Conservation (phyloP, 2,113 vertebrate genomes). For the Percopsis transmontana region DNA sequence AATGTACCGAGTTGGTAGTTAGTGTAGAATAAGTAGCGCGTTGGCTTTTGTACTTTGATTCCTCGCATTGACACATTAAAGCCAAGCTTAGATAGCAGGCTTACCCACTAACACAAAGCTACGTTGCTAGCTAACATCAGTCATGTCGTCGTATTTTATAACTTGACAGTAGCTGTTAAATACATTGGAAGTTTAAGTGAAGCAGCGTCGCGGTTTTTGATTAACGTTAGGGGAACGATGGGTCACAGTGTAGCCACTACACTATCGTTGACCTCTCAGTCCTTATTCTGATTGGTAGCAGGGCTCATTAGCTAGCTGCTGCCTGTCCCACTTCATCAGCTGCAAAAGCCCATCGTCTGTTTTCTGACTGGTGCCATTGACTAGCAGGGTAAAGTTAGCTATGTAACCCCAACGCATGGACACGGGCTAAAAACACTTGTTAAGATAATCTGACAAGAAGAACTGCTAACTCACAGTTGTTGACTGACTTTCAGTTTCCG, state of each 20-base stretch:
- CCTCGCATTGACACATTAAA: constrained; percentile 31
- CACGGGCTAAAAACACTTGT: too few species aligned
- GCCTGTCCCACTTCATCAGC: constrained; percentile 37
- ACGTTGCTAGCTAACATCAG: constrained; percentile 5
- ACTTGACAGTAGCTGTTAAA: not conserved
- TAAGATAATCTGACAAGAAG: not conserved
- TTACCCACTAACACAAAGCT: constrained; percentile 16
- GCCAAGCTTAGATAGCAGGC: constrained; percentile 26
- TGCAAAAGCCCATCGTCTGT: constrained; percentile 26
- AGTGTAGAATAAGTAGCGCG: not conserved
- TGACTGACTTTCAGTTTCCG: not conserved
- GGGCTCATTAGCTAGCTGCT: constrained; percentile 44
- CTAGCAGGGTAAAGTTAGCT: not conserved
- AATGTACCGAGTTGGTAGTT: not conserved
- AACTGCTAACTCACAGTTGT: not conserved
- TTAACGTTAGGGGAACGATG: too few species aligned
- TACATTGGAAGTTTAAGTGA: too few species aligned
- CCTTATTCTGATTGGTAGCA: constrained; percentile 2
- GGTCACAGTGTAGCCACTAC: too few species aligned
- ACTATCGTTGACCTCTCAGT: too few species aligned
- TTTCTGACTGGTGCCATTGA: constrained; percentile 11
- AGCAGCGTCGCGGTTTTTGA: too few species aligned
- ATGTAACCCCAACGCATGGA: too few species aligned
- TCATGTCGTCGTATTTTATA: not conserved
- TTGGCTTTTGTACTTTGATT: constrained; percentile 1